Evolutionary conservation across 2,888 invertebrate genomes (phyloP), one percentile per base, ranked within the genome.

Genomic region (Chirona hameri): DNA sequence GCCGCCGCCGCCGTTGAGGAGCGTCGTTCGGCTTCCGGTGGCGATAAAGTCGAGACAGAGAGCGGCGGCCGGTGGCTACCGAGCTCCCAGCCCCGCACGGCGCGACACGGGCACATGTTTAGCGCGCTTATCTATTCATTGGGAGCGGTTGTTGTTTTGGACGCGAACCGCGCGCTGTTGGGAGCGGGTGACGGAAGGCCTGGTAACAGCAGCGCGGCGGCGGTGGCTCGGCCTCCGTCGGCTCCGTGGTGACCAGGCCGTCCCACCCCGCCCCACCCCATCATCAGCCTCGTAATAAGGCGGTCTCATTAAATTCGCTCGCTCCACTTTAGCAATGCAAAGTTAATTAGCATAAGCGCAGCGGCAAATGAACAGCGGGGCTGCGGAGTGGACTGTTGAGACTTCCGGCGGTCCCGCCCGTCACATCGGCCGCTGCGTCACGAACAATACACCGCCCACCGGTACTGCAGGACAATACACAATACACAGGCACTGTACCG

Each of bases 241-340:
- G 24, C 21, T 24, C 24, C 24, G 60, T 24, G 60, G 21, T 60
- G 60, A 18, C 60, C 12, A 60, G 21, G 60, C 60, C 9, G n/a
- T 24, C 15, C 21, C 57, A 5, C 39, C 39, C 7, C 39, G 9
- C 29, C 1, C 69, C 69, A 29, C 69, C 24, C 7, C 27, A n/a
- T n/a, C n/a, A n/a, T n/a, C 24, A 69, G 69, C 15, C 52, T 69
- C 27, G 72, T 72, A 72, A 72, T 72, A 29, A 72, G 72, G 29
- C 29, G 72, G 29, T 72, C 72, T 31, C 72, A 72, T 72, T 72
- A 72, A 72, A 72, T 31, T 31, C 31, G 31, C 72, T 15, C 72
- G 72, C 18, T n/a, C 72, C 29, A 72, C 27, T 31, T 29, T 31
- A 72, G 72, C 27, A 72, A 18, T 14, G 29, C 31, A 31, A 18